A percentile compares a stretch with the other conserved stretches of the same genome.
Conservation (phyloP, 2,113 vertebrate species). For the Planiliza haematocheilus region DNA sequence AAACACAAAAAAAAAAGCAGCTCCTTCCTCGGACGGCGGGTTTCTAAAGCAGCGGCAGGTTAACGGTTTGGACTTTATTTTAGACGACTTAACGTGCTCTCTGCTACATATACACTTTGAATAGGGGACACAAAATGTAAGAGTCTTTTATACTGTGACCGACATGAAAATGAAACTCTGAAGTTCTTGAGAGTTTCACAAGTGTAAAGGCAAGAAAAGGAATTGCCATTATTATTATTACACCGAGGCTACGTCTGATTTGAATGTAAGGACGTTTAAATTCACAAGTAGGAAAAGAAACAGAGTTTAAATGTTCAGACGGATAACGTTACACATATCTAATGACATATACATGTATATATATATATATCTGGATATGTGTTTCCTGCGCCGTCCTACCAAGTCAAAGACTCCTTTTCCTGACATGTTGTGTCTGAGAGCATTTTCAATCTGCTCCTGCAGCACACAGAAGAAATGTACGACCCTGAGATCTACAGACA, state of each 20-base stretch:
- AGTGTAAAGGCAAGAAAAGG: conserved; percentile 23
- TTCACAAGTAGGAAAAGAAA: background rate
- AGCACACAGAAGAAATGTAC: conserved; percentile 95
- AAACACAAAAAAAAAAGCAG: background rate
- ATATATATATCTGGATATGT: too few species aligned
- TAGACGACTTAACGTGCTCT: conserved; percentile 43
- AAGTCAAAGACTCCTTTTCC: background rate
- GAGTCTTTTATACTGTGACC: conserved; percentile 53
- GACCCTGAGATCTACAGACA: conserved; percentile 94
- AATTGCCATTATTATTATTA: background rate
- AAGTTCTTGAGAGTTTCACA: conserved; percentile 69
- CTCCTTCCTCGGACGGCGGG: background rate
- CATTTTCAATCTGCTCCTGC: conserved; percentile 62
- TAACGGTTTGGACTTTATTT: too few species aligned
- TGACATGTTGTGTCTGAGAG: conserved; percentile 9
- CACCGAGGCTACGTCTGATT: background rate
- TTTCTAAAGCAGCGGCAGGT: background rate
- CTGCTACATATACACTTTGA: conserved; percentile 40
- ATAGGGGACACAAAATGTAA: conserved; percentile 51
- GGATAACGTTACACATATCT: too few species aligned
- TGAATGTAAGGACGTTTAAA: background rate
- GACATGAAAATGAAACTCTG: conserved; percentile 76
- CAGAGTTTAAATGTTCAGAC: conserved; percentile 5
- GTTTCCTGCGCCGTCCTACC: too few species aligned
- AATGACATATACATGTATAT: too few species aligned